A percentile compares a stretch with the other conserved stretches of the same genome.
Evolutionary conservation across 2,797 vertebrate genomes (phyloP).

Genomic region (Cynopterus sphinx): DNA sequence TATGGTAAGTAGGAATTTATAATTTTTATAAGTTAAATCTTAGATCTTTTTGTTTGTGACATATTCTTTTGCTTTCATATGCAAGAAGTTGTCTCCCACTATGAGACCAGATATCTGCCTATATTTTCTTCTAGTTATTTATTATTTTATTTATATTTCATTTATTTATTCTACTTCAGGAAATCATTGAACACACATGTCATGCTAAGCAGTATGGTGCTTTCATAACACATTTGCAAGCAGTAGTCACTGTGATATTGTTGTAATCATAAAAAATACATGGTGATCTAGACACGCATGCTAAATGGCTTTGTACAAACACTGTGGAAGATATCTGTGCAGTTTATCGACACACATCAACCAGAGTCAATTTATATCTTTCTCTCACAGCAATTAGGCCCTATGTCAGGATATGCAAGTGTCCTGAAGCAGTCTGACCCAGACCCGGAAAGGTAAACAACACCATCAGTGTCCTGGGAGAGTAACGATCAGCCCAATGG

Average conservation of each 20-base stretch:
- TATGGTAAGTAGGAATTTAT: neutral
- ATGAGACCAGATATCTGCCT: neutral
- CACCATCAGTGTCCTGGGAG: neutral
- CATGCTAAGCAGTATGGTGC: neutral
- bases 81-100: neutral
- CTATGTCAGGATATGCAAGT: neutral
- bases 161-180: neutral
- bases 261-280: neutral
- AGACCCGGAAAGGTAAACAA: neutral
- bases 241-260: neutral
- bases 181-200: neutral
- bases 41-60: neutral
- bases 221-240: neutral
- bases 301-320: neutral
- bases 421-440: neutral
- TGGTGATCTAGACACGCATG: neutral
- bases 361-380: neutral
- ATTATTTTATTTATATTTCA: neutral
- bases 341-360: neutral
- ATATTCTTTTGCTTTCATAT: slow-evolving; percentile 14
- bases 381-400: neutral
- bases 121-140: slow-evolving; percentile 26
- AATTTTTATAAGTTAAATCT: neutral
- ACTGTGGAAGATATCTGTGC: neutral
- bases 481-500: neutral